phyloP scores from a whole-genome alignment of 2,113 vertebrate genomes.

The Suncus etruscus region DNA sequence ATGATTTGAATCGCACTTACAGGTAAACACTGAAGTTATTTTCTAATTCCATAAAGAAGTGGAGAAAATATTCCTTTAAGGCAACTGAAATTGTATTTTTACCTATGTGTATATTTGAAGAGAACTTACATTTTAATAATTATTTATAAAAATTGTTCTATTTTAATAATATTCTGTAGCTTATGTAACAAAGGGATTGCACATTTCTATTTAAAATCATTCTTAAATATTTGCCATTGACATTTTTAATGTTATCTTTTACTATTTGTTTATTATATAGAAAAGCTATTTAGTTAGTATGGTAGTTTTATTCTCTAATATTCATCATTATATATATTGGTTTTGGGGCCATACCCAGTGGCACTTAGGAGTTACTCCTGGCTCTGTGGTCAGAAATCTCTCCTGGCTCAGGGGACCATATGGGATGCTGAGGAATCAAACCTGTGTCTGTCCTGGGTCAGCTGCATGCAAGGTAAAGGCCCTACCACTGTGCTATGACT shows the following conservation, averaged over 20 bases:
- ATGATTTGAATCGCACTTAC: not conserved
- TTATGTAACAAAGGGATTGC: not conserved
- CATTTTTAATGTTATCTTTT: conserved; percentile 17
- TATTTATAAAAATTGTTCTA: not conserved
- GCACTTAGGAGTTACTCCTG: no score
- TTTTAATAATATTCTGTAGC: conserved; percentile 16
- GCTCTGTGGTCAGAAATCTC: no score
- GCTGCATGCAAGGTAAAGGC: no score
- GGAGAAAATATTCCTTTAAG: conserved; percentile 10
- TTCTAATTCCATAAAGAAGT: not conserved
- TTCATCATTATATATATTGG: no score
- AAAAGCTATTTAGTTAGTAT: not conserved
- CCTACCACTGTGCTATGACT: no score
- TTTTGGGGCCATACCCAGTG: no score
- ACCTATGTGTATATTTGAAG: not conserved
- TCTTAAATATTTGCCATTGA: not conserved
- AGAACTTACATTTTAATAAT: not conserved
- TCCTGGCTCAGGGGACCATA: no score
- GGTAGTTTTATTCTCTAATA: no score
- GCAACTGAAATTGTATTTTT: not conserved
- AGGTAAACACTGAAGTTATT: not conserved
- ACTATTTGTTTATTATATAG: not conserved
- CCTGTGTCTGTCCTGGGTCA: no score
- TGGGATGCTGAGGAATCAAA: no score
- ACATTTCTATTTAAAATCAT: not conserved